Evolutionary conservation across 2,113 vertebrate species (phyloP).

Genomic region (human (Homo sapiens)): DNA sequence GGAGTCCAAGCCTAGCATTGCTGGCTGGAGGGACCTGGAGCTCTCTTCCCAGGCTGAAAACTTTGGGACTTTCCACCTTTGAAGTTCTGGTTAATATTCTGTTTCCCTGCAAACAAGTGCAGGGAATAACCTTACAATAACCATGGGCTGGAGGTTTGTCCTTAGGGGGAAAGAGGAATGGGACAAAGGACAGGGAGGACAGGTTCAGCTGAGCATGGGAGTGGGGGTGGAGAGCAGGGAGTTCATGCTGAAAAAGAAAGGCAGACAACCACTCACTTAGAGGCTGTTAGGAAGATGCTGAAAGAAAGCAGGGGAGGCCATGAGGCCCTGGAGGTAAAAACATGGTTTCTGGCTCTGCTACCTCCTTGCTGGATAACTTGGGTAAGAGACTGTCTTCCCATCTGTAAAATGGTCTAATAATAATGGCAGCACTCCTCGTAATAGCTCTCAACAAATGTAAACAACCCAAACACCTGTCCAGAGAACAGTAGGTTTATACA

Average conservation of each 20-base stretch:
- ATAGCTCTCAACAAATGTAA: not conserved
- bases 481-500: not conserved
- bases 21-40: fast-evolving
- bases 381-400: not conserved
- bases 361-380: not conserved
- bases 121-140: not conserved
- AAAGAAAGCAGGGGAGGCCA: not conserved
- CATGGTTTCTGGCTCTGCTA: not conserved
- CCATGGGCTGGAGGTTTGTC: not conserved
- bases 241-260: not conserved
- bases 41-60: slow-evolving; percentile 16
- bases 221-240: fast-evolving
- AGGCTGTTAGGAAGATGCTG: not conserved
- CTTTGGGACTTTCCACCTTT: slow-evolving; percentile 67
- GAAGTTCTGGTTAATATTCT: not conserved
- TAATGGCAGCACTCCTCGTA: not conserved
- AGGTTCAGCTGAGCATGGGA: fast-evolving
- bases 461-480: not conserved
- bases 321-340: fast-evolving
- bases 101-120: not conserved
- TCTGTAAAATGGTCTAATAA: not conserved
- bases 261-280: not conserved
- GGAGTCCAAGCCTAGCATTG: not conserved
- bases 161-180: not conserved
- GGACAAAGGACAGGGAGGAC: not conserved